Percentiles rank a stretch among this genome's conserved stretches.
Conservation (phyloP, 2,888 invertebrate genomes). For the Dicroscelio sp. region DNA sequence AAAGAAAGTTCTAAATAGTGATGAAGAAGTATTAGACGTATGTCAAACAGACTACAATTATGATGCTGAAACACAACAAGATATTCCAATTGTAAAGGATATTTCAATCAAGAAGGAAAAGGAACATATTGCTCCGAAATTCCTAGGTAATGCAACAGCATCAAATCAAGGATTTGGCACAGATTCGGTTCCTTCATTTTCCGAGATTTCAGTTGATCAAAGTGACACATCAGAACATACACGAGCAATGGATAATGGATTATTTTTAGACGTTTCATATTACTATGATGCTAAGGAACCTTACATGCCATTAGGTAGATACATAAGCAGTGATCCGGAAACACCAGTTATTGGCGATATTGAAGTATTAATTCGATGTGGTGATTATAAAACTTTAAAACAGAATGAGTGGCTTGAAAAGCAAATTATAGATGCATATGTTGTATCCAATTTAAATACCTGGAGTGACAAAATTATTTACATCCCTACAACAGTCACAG, state of each 20-base stretch:
- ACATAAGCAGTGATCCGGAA: neutral
- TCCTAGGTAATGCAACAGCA: no score
- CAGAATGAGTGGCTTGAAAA: neutral
- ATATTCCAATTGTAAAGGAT: neutral
- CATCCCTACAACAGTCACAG: no score
- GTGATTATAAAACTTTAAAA: neutral
- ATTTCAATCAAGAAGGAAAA: neutral
- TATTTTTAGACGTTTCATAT: conserved; percentile 28
- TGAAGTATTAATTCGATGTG: neutral
- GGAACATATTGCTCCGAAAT: no score
- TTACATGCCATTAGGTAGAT: neutral
- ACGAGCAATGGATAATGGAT: conserved; percentile 10
- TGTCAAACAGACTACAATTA: no score
- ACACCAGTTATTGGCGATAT: neutral
- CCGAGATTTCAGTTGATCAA: neutral
- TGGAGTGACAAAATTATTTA: neutral
- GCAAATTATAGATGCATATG: neutral
- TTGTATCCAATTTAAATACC: neutral
- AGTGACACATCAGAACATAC: conserved; percentile 34
- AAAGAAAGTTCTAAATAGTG: neutral
- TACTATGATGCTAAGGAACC: neutral
- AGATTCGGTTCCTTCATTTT: neutral
- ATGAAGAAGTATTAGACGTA: no score
- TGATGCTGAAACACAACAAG: neutral
- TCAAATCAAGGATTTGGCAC: no score